Base-by-base conservation (phyloP, 2,113 vertebrate species). In the Tetraodon nigroviridis region DNA sequence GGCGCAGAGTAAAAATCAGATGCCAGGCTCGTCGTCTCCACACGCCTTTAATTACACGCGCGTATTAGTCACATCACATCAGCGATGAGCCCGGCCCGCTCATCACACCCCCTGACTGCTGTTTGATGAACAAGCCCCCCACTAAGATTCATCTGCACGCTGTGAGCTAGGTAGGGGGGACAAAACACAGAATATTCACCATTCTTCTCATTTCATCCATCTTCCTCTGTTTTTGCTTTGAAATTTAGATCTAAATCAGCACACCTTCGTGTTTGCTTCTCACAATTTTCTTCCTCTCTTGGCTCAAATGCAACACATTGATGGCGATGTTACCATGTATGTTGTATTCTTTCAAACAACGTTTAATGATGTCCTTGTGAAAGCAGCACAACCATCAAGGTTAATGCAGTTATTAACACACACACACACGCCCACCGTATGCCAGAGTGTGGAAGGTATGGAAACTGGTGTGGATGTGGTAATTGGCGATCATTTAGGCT, bases 241-340 rank as follows among this genome's bases (percentile, higher is more conserved):
- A 82, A 84, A 82, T 86, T 84, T 64, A 86, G 79, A 87, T 83
- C 63, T 19, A 4, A 24, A 29, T 44, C 61, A 24, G 7, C 29
- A 12, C n/a, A 37, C 65, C 46, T 73, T 10, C 58, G 44, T 63
- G 70, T 14, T 61, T 53, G 72, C 55, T 64, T 71, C 52, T 67
- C 61, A 47, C 67, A 27, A 40, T 18, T 67, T 29, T 6, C 45
- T 21, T 21, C 24, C 8, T 37, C 1, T 37, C 11, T 37, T 2
- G 12, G 32, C 32, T 37, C 8, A 12, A 12, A 37, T 10, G 32
- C 8, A 1, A 37, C 32, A 37, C 12, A 37, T 37, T 37, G 32
- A 37, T 10, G 3, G 32, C 32, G 32, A 37, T 10, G 32, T 8
- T 11, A 37, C 10, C 32, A 37, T 37, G 24, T 27, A 5, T 1